Evolutionary conservation across 2,888 invertebrate species (phyloP), one percentile per base, ranked within the genome.

Genomic region (Aphodius granarius): DNA sequence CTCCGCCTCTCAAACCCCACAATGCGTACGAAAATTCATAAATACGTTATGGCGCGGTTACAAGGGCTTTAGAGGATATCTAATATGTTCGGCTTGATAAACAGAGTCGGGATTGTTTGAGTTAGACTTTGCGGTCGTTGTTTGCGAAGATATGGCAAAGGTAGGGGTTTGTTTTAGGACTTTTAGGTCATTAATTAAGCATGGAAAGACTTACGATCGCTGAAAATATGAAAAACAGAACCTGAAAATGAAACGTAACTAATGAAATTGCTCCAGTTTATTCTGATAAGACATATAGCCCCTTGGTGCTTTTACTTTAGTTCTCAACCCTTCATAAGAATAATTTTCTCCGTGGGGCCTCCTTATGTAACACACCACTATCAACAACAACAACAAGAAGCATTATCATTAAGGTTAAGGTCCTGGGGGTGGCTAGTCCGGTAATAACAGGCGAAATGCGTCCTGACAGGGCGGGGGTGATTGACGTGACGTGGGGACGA

Each of bases 381-480:
- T 6, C 43, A 0, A 43, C 43, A 43, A 43, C 65, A 2, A 68
- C 21, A 68, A 68, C 68, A 68, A 68, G 21, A 68, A 68, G 0
- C 68, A 68, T 68, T 68, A 68, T 68, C 68, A 68, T 68, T 68
- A 68, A 68, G 68, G 19, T 19, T 20, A 20, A 68, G 68, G 68
- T 65, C 68, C 68, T n/a, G 68, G 20, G 43, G 13, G n/a, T n/a
- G 9, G 5, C 16, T 9, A 18, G 20, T 68, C 21, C n/a, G 68
- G 68, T 19, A 19, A 68, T 68, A 68, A 20, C 68, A 68, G 21
- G 19, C 22, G 68, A 68, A 68, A 68, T 20, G 20, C 68, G 20
- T 15, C 68, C n/a, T 19, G 68, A 68, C 22, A 15, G 68, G 21
- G 21, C 68, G 22, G 22, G 20, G 22, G 20, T 22, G n/a, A 68